phyloP scores from a whole-genome alignment of 2,113 vertebrate genomes.

The Caranx ignobilis region DNA sequence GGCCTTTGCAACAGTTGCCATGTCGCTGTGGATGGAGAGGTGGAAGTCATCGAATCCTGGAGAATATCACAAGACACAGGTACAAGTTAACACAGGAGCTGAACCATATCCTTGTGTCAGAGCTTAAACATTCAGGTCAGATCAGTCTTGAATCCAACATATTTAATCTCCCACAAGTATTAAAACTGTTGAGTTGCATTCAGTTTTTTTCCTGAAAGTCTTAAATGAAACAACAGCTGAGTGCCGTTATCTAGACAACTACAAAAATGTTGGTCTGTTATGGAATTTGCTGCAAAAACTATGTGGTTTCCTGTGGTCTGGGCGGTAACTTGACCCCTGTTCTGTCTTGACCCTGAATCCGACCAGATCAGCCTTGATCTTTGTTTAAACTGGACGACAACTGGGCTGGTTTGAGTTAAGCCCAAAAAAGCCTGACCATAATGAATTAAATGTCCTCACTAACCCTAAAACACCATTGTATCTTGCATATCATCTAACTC shows the following conservation, averaged over 20 bases:
- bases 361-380: slow-evolving; percentile 7
- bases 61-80: slow-evolving; percentile 18
- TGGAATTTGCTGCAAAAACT: slow-evolving; percentile 54
- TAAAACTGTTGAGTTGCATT: slow-evolving; percentile 1
- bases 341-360: slow-evolving; percentile 22
- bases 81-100: not conserved
- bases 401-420: slow-evolving; percentile 17
- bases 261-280: slow-evolving; percentile 37
- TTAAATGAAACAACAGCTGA: slow-evolving; percentile 5
- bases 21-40: slow-evolving; percentile 98
- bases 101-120: not conserved
- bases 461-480: not conserved
- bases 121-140: not conserved
- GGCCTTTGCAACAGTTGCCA: slow-evolving; percentile 97
- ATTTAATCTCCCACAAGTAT: not conserved
- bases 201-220: not conserved
- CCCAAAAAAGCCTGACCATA: not conserved
- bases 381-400: slow-evolving; percentile 32
- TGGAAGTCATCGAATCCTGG: slow-evolving; percentile 98
- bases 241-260: not conserved
- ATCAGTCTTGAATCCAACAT: not conserved
- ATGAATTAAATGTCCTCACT: slow-evolving; percentile 17
- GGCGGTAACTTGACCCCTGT: slow-evolving; percentile 28
- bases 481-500: not conserved
- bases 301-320: slow-evolving; percentile 58